phyloP scores from a whole-genome alignment of 2,797 vertebrate species.

The Sebastiscus tertius region DNA sequence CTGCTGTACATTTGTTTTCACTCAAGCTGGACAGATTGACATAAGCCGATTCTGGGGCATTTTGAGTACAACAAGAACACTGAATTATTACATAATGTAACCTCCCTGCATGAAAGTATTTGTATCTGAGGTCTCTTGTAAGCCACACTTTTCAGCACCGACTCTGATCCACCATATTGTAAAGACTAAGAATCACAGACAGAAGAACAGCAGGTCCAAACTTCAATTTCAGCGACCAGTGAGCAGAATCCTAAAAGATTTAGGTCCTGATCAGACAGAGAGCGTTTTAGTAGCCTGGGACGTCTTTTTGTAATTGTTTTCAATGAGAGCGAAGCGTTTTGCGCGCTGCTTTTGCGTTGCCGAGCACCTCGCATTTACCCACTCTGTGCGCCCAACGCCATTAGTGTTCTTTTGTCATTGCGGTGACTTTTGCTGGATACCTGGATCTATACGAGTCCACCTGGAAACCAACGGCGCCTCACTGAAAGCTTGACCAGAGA shows the following conservation, averaged over 20 bases:
- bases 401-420: no score
- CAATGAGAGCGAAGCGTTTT: no score
- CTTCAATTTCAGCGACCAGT: background rate
- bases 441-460: no score
- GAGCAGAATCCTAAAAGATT: background rate
- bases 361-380: no score
- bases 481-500: no score
- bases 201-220: background rate
- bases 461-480: no score
- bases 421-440: no score
- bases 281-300: no score
- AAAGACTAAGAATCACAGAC: background rate
- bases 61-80: background rate
- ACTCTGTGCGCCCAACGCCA: no score
- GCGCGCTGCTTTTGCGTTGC: no score
- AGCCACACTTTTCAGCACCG: background rate
- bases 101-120: background rate
- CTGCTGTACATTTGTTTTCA: background rate
- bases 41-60: background rate
- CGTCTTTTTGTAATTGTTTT: no score
- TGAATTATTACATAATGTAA: background rate
- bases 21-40: background rate
- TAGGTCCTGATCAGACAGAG: no score
- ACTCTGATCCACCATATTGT: background rate
- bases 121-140: background rate